Conservation (phyloP, 2,888 invertebrate genomes). For the Strigamia maritima region DNA sequence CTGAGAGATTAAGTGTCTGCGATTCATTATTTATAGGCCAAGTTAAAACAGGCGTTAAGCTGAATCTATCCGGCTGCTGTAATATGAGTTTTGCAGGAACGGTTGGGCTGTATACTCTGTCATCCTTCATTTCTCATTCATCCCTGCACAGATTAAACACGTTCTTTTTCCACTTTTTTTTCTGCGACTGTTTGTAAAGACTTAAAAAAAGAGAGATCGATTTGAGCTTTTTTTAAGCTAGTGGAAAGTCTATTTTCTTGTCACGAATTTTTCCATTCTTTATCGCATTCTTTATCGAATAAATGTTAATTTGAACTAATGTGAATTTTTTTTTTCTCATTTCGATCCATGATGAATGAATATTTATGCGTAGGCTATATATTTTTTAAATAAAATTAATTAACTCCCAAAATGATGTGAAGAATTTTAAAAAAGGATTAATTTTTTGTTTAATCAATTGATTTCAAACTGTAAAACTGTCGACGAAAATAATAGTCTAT, state of each 20-base stretch:
- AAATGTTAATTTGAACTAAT: not conserved
- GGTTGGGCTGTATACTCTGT: not conserved
- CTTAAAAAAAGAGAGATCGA: not conserved
- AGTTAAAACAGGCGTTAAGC: not conserved
- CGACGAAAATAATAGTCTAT: not conserved
- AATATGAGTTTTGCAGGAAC: not conserved
- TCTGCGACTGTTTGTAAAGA: not conserved
- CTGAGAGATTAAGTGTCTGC: not conserved
- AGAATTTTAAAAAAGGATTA: not conserved
- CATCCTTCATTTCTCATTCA: not conserved
- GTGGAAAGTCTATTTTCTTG: not conserved
- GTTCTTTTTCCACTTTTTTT: not conserved
- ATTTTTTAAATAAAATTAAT: not conserved
- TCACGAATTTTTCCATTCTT: not conserved
- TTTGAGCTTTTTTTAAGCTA: not conserved
- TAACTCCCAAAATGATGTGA: not conserved
- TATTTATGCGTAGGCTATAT: not conserved
- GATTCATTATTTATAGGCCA: not conserved
- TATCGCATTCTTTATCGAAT: not conserved
- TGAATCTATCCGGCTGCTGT: not conserved
- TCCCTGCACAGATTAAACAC: not conserved
- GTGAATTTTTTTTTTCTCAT: not conserved
- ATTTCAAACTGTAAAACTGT: not conserved
- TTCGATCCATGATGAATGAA: not conserved
- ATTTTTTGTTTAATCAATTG: not conserved